phyloP scores from a whole-genome alignment of 2,113 vertebrate genomes.

The Tenebrosternarchus preto region DNA sequence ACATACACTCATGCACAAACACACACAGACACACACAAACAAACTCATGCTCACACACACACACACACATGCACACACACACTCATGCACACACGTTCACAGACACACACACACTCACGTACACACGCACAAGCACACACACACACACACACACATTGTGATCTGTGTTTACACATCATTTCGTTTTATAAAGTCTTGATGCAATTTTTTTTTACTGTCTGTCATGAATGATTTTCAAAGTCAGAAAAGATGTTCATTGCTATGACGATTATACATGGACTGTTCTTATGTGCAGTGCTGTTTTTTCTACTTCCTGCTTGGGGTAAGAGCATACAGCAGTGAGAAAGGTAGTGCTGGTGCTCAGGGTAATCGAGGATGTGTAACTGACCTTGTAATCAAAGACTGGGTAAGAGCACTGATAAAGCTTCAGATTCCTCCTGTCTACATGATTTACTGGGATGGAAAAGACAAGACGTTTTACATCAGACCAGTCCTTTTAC shows the following conservation, averaged over 20 bases:
- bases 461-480: too few relatives aligned
- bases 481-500: too few relatives aligned
- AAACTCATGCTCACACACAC: slow-evolving; percentile 20
- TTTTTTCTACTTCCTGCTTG: too few relatives aligned
- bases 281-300: slow-evolving; percentile 62
- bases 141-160: slow-evolving; percentile 12
- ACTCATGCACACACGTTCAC: slow-evolving; percentile 24
- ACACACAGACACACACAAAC: background rate
- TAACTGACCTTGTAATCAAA: too few relatives aligned
- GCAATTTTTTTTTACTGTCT: slow-evolving; percentile 56
- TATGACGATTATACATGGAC: slow-evolving; percentile 59
- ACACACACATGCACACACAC: background rate
- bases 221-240: slow-evolving; percentile 54
- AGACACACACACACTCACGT: slow-evolving; percentile 15
- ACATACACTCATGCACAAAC: background rate
- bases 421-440: too few relatives aligned
- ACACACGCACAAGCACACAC: slow-evolving; percentile 1
- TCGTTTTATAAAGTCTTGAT: slow-evolving; percentile 62
- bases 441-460: too few relatives aligned
- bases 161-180: slow-evolving; percentile 62
- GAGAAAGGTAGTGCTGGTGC: too few relatives aligned
- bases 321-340: too few relatives aligned
- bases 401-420: too few relatives aligned
- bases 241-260: slow-evolving; percentile 68
- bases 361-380: too few relatives aligned